Base-by-base conservation (phyloP, 2,888 invertebrate genomes). In the Spialia ferax region DNA sequence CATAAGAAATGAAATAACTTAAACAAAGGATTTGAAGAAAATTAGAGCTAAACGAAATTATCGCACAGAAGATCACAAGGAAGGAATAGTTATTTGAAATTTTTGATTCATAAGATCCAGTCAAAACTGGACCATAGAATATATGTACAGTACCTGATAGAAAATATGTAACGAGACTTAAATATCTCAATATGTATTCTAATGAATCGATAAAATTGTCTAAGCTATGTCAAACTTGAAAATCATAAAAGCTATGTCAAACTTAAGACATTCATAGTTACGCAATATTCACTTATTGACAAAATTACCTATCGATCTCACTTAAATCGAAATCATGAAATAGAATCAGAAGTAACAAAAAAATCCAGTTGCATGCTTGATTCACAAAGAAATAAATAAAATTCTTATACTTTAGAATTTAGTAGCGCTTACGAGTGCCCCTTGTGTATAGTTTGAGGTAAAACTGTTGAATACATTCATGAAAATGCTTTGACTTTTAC, bases 391-490 rank as follows among this genome's bases (percentile, higher is more conserved):
- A 66, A 66, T 66, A 63, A 45, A 63, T 63, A 65, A 59, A 66
- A 65, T 38, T 59, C 59, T 52, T 10, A 42, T 66, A 26, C 59
- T 26, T 35, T 59, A 60, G 65, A 38, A 60, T 66, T 66, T 60
- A 66, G 59, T 66, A 35, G 26, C 22, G 59, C 52, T 66, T 59
- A 66, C 38, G 13, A 0, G 32, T 22, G 52, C 20, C 65, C 59
- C 65, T 52, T 48, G 59, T 52, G 65, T 60, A 60, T 60, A 60
- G 65, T 66, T 65, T 66, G 65, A 59, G 65, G 65, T 66, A 54
- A 54, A 66, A 60, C 54, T 54, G 66, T 42, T 66, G 66, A 66
- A 66, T 66, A 66, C 60, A 60, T 66, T 66, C 66, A 60, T 52
- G 54, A 66, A 66, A 66, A 23, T 54, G 52, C 60, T 65, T 59